Evolutionary conservation across 1,140 invertebrate genomes (phyloP), one percentile per base, ranked within the genome.

Genomic region (Drosophila pectinifera): DNA sequence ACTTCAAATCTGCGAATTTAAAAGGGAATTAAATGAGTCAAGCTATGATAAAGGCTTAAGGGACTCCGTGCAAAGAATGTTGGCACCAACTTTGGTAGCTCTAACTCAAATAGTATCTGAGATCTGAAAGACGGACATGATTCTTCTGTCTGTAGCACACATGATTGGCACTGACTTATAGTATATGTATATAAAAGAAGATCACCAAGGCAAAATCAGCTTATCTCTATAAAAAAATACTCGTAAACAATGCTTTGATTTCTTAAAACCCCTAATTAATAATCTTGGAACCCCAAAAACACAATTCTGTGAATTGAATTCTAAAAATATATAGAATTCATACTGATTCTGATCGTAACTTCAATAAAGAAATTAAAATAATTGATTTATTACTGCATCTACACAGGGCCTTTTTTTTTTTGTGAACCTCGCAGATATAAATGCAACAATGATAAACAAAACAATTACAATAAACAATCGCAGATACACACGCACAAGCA

Each of bases 381-480:
- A 82, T 82, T 69, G 74, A 76, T 73, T 76, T 64, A 77, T 64
- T 59, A 57, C 57, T 45, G 64, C 24, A 73, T 39, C 20, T 53
- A 7, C 34, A 7, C 28, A 18, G 6, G 11, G 31, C 26, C 38
- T 10, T 8, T 0, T 53, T 8, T 0, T 53, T 38, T 53, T 20
- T 5, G 20, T n/a, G 34, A 49, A 13, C 13, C 45, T 38, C 51
- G 28, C 5, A 18, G 80, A 20, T n/a, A 61, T 69, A 69, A 82
- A 58, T 69, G 75, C 55, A 78, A 59, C 42, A 78, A 69, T 56
- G 73, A 64, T 73, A 70, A 84, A 68, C 80, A 84, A 77, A 84
- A 69, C 73, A 77, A 84, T 80, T 85, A 63, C 72, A 79, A 62
- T 84, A 83, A 83, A 70, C 59, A 74, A 70, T 64, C 38, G 54